A percentile compares a stretch with the other conserved stretches of the same genome.
Conservation (phyloP, 2,888 invertebrate genomes). For the Mechanitis messenoides region DNA sequence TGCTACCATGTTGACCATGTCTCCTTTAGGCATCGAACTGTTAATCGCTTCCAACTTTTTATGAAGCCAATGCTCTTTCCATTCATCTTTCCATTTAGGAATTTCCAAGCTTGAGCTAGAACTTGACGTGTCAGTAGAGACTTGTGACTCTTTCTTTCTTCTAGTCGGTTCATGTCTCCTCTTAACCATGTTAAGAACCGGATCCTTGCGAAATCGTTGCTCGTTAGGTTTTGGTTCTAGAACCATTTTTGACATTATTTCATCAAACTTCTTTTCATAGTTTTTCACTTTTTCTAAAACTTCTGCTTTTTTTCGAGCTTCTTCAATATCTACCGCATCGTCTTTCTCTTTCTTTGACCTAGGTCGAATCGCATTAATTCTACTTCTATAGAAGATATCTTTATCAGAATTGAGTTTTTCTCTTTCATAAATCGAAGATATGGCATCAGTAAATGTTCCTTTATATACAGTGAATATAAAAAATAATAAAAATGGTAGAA, state of each 20-base stretch:
- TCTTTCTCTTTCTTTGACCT: slow-evolving; percentile 1
- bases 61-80: slow-evolving; percentile 37
- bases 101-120: slow-evolving; percentile 41
- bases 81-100: slow-evolving; percentile 39
- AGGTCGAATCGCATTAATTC: background rate
- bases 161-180: slow-evolving; percentile 12
- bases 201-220: slow-evolving; percentile 39
- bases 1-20: slow-evolving; percentile 58
- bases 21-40: slow-evolving; percentile 39
- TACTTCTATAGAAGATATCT: slow-evolving; percentile 4
- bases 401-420: background rate
- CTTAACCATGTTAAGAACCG: slow-evolving; percentile 40
- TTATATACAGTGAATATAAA: slow-evolving; percentile 29
- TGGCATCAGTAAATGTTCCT: slow-evolving; percentile 31
- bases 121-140: slow-evolving; percentile 30
- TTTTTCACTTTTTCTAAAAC: slow-evolving; percentile 15
- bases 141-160: slow-evolving; percentile 35
- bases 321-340: slow-evolving; percentile 14
- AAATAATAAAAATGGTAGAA: slow-evolving; percentile 25
- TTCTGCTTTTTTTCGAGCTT: slow-evolving; percentile 24
- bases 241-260: slow-evolving; percentile 6
- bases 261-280: slow-evolving; percentile 15
- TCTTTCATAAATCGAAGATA: slow-evolving; percentile 25
- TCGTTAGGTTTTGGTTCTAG: slow-evolving; percentile 14
- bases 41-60: slow-evolving; percentile 45